phyloP scores from a whole-genome alignment of 2,888 invertebrate species.

The Metellina segmentata region DNA sequence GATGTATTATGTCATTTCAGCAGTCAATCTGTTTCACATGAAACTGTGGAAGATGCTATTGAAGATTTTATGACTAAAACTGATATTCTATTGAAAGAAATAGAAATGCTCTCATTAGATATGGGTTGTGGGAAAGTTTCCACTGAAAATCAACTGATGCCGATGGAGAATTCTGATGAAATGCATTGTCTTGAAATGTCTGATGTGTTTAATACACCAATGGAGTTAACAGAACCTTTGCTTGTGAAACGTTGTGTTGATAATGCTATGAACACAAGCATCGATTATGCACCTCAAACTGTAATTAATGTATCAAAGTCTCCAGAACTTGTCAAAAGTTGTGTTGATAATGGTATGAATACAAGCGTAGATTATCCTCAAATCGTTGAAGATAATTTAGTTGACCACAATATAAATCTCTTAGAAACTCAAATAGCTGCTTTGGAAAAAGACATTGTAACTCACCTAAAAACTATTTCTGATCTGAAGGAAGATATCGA shows the following conservation, averaged over 20 bases:
- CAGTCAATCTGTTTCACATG: neutral
- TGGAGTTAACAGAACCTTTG: neutral
- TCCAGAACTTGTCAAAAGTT: neutral
- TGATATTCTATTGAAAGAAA: constrained; percentile 31
- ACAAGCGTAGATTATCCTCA: neutral
- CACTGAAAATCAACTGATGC: constrained; percentile 1
- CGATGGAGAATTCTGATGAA: neutral
- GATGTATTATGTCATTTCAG: constrained; percentile 11
- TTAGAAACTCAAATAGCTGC: neutral
- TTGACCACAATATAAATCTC: neutral
- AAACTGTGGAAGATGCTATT: neutral
- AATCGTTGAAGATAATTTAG: neutral
- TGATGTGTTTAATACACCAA: neutral
- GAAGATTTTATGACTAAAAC: constrained; percentile 31
- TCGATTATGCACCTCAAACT: neutral
- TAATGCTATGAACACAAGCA: neutral
- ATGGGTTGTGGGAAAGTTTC: neutral
- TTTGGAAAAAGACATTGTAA: constrained; percentile 23
- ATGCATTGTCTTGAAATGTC: constrained; percentile 9
- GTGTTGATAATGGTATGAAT: neutral
- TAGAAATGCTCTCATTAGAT: constrained; percentile 26
- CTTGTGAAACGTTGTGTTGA: neutral
- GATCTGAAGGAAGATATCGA: neutral
- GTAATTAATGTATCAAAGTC: neutral
- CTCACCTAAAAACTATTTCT: constrained; percentile 4